Base-by-base conservation (phyloP, 2,888 invertebrate genomes). In the Hydriomena furcata region DNA sequence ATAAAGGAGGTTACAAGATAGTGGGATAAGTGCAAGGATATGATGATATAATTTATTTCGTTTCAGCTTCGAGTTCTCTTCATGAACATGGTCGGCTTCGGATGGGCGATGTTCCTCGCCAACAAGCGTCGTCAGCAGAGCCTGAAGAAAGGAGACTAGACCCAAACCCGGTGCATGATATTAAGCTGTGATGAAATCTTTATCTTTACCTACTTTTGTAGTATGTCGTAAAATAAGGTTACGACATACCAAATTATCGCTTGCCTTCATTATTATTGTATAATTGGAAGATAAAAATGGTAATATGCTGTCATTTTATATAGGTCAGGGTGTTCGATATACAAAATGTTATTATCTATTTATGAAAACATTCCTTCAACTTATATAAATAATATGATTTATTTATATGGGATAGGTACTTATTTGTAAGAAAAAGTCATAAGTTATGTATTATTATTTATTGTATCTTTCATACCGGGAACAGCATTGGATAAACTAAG, bases 31-130 rank as follows among this genome's bases (percentile, higher is more conserved):
- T n/a, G n/a, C n/a, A n/a, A n/a, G n/a, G n/a, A n/a, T n/a, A n/a
- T n/a, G n/a, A n/a, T n/a, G n/a, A n/a, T 23, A 23, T 23, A 1
- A 24, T 10, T 23, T 23, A 24, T 11, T 12, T 11, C 5, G 61
- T 93, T 93, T 59, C 85, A 96, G 95, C 80, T 96, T 43, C 88
- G 95, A 62, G 94, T 95, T n/a, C 83, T 96, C 7, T 91, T 94
- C 50, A 92, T 93, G 75, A 95, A 95, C 72, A 66, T 95, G n/a
- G 93, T 96, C 49, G 94, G 95, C 34, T 94, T 96, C 70, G 91
- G 94, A 62, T 96, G 96, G 96, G 92, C 93, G 1, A 93, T 96
- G 74, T 95, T 94, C 71, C 71, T 96, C 40, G 94, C 95, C 1
- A 92, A 92, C 52, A 93, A 93, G 71, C 91, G 95, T 66, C 91